A percentile compares a stretch with the other conserved stretches of the same genome.
Evolutionary conservation across 2,797 vertebrate species (phyloP).

Genomic region (Poeciliopsis infans): DNA sequence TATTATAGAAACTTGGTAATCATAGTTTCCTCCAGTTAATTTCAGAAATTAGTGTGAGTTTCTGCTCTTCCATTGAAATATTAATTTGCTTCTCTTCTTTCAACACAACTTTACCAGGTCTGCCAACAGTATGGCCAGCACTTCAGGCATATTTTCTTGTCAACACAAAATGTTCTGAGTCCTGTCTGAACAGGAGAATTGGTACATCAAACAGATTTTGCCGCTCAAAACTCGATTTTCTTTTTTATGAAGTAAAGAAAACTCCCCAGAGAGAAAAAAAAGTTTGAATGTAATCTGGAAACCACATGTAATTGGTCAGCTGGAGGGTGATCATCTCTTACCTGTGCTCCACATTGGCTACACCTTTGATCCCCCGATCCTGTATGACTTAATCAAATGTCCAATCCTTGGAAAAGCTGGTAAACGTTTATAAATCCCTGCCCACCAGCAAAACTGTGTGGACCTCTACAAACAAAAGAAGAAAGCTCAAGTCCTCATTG

Average conservation of each 20-base stretch:
- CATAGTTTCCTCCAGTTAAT: background rate
- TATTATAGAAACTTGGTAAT: background rate
- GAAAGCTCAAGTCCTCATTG: constrained; percentile 27
- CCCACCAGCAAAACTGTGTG: constrained; percentile 43
- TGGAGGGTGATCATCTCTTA: constrained; percentile 56
- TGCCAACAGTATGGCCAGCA: background rate
- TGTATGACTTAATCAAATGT: constrained; percentile 37
- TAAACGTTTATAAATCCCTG: constrained; percentile 47
- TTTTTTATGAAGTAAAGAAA: background rate
- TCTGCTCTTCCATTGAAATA: background rate
- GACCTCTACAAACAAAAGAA: constrained; percentile 19
- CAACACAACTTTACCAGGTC: background rate
- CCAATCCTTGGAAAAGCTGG: constrained; percentile 28
- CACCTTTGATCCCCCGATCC: constrained; percentile 44
- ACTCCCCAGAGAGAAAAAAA: background rate
- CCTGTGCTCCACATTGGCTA: constrained; percentile 83
- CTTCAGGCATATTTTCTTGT: background rate
- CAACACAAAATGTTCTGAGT: constrained; percentile 16
- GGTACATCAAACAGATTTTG: background rate
- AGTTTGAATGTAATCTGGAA: background rate
- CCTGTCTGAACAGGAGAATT: constrained; percentile 27
- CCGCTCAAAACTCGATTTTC: background rate
- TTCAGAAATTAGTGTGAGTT: background rate
- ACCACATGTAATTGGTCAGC: background rate
- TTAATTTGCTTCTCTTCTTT: background rate